Percentiles rank a stretch among this genome's conserved stretches.
Evolutionary conservation across 2,888 invertebrate genomes (phyloP).

Genomic region (Liopterus haemorrhoidalis): DNA sequence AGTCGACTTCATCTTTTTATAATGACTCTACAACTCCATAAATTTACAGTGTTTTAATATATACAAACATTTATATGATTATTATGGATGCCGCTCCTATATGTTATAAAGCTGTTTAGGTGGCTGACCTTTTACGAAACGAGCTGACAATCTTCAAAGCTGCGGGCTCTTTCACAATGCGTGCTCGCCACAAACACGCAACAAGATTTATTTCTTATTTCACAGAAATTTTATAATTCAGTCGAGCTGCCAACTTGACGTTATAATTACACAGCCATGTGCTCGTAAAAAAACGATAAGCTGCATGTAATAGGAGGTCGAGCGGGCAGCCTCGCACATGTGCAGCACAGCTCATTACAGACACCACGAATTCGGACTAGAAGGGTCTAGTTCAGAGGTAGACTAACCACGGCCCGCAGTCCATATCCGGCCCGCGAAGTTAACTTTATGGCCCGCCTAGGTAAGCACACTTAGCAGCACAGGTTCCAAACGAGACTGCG

Average conservation of each 20-base stretch:
- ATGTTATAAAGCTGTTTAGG: slow-evolving; percentile 24
- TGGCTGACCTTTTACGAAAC: slow-evolving; percentile 22
- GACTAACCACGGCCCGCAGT: no score
- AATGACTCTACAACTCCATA: slow-evolving; percentile 35
- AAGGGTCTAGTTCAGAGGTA: no score
- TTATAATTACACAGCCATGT: slow-evolving; percentile 25
- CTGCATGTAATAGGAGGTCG: no score
- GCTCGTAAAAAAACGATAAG: slow-evolving; percentile 23
- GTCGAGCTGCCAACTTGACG: slow-evolving; percentile 22
- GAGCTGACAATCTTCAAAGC: slow-evolving; percentile 14
- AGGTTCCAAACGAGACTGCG: no score
- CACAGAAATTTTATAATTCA: slow-evolving; percentile 24
- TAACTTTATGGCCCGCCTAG: no score
- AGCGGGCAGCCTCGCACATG: no score
- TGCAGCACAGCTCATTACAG: no score
- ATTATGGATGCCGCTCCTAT: slow-evolving; percentile 36
- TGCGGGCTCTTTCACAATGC: slow-evolving; percentile 7
- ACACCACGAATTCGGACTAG: no score
- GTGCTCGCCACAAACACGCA: slow-evolving; percentile 17
- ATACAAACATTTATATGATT: slow-evolving; percentile 38
- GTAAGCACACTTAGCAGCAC: no score
- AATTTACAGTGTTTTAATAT: slow-evolving; percentile 37
- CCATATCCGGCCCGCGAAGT: no score
- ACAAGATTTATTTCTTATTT: slow-evolving; percentile 25
- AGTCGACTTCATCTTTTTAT: slow-evolving; percentile 27